Evolutionary conservation across 2,888 invertebrate species (phyloP).

Genomic region (Vandiemenella viatica): DNA sequence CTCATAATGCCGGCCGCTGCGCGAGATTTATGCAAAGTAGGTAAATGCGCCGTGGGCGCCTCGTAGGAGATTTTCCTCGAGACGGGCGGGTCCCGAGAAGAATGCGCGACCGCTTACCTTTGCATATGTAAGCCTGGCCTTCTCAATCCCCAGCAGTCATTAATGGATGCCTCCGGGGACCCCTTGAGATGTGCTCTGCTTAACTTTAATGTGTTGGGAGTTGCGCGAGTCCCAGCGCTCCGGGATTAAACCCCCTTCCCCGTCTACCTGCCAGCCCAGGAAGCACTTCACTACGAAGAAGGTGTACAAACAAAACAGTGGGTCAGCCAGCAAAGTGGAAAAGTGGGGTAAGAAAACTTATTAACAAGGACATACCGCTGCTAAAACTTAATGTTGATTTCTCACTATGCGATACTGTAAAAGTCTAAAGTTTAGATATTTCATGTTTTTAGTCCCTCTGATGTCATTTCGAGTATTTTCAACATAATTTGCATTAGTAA

Average conservation of each 20-base stretch:
- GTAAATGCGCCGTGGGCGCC: slow-evolving; percentile 9
- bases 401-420: too few species aligned
- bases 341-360: too few species aligned
- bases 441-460: too few species aligned
- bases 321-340: too few species aligned
- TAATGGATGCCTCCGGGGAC: slow-evolving; percentile 15
- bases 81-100: background rate
- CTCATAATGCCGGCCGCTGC: background rate
- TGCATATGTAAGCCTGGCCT: slow-evolving; percentile 12
- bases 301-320: too few species aligned
- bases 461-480: too few species aligned
- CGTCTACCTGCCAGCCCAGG: slow-evolving; percentile 2
- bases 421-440: too few species aligned
- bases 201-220: slow-evolving; percentile 19
- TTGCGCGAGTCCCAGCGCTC: slow-evolving; percentile 15
- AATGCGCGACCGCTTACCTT: slow-evolving; percentile 7
- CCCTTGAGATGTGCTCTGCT: slow-evolving; percentile 18
- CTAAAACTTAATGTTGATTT: too few species aligned
- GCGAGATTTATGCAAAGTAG: slow-evolving; percentile 15
- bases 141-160: slow-evolving; percentile 16
- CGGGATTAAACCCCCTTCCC: slow-evolving; percentile 16
- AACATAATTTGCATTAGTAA: too few species aligned
- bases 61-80: background rate
- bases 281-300: slow-evolving; percentile 4
- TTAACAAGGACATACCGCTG: too few species aligned